phyloP scores from a whole-genome alignment of 2,113 vertebrate species.

The Acrocephalus kingi region DNA sequence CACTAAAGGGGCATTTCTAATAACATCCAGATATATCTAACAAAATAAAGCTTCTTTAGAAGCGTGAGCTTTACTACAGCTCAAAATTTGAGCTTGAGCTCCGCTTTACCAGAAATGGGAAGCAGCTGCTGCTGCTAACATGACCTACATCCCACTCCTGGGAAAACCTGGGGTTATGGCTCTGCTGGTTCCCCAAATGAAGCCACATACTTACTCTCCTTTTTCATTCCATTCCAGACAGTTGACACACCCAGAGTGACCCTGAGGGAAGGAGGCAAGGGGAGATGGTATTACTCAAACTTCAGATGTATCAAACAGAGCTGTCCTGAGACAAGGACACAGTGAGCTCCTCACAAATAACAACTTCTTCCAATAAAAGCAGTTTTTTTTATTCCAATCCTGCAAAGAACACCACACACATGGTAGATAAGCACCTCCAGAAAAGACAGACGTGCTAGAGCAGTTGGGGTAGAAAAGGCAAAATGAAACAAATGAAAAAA shows the following conservation, averaged over 20 bases:
- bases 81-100: not conserved
- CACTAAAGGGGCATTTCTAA: constrained; percentile 3
- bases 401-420: not conserved
- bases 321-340: constrained; percentile 7
- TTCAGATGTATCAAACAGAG: not conserved
- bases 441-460: not conserved
- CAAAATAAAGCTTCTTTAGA: constrained; percentile 40
- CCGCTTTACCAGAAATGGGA: not conserved
- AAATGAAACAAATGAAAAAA: not conserved
- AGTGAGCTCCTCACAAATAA: not conserved
- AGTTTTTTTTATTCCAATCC: not conserved
- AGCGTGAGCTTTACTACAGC: not conserved
- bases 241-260: constrained; percentile 98
- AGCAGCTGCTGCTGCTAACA: not conserved
- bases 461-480: not conserved
- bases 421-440: constrained; percentile 9
- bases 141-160: not conserved
- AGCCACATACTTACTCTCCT: constrained; percentile 90
- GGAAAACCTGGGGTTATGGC: not conserved
- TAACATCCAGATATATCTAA: constrained; percentile 11
- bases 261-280: constrained; percentile 73
- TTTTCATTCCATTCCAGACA: constrained; percentile 98
- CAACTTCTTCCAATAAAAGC: not conserved
- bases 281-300: constrained; percentile 8
- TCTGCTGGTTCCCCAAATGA: not conserved